Base-by-base conservation (phyloP, 2,888 invertebrate species). In the Synergus laeviventris region DNA sequence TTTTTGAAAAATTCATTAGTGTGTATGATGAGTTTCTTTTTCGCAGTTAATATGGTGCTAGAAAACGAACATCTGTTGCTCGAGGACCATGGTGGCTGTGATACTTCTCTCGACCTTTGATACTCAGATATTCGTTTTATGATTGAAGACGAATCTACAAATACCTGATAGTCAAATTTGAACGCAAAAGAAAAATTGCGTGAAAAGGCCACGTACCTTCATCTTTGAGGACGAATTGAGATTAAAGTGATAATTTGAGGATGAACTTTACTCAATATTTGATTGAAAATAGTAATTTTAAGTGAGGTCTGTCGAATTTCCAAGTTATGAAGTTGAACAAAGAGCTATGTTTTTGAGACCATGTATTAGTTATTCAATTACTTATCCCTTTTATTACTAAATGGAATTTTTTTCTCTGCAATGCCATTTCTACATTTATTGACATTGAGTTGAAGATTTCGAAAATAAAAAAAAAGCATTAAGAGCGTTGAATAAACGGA, bases 21-120 rank as follows among this genome's bases (percentile, higher is more conserved):
- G 59, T 89, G 89, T 89, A 90, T 89, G 89, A 89, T 86, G 12
- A 49, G 86, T 89, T 90, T 89, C 31, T 90, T 87, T 90, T 90
- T 84, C 49, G 81, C 90, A 90, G 90, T 87, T 87, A 87, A 84
- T 84, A 89, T 87, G 90, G 84, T 85, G 86, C 84, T 88, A 87
- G 90, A 90, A 83, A 86, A 86, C 81, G 89, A 90, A 81, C 86
- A 88, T 76, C 88, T 89, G 84, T 86, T 85, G 82, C 88, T 88
- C 84, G 89, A 89, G 74, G 84, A 85, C 84, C 85, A 86, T 73
- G 85, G 84, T 78, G 87, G 87, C 84, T 88, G 88, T 73, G 89
- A 88, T 77, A 87, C 87, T 59, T 86, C 89, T 73, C 84, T 89
- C 83, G 86, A 90, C 81, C 86, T 89, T 81, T 90, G 88, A 90